Percentiles rank a stretch among this genome's conserved stretches.
phyloP scores from a whole-genome alignment of 35 echinoderm and acorn worm genomes.

The Diadema setosum region DNA sequence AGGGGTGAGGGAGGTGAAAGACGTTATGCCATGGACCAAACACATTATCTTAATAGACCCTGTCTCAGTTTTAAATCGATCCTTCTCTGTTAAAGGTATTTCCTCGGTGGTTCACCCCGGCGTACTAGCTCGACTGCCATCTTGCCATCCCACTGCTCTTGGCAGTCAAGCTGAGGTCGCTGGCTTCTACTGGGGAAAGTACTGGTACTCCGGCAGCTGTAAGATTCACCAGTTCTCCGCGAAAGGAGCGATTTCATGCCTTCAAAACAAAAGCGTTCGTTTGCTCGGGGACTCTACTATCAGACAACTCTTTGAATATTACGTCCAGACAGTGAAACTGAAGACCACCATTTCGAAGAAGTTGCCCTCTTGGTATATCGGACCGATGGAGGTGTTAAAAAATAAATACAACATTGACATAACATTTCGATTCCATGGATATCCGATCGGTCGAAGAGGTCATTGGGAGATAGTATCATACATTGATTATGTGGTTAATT shows the following conservation, averaged over 20 bases:
- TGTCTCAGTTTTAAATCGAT: too few relatives aligned
- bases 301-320: neutral
- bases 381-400: neutral
- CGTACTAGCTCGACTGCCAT: neutral
- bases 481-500: neutral
- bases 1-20: too few relatives aligned
- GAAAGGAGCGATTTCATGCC: too few relatives aligned
- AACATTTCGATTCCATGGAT: neutral
- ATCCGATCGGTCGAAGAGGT: neutral
- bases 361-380: neutral
- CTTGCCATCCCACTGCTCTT: neutral
- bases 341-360: neutral
- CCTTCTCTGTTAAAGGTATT: neutral
- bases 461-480: neutral
- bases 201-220: neutral
- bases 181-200: neutral
- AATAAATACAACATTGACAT: neutral
- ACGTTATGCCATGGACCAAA: too few relatives aligned
- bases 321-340: neutral
- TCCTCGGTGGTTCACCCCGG: neutral
- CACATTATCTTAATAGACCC: too few relatives aligned
- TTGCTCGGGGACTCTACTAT: neutral
- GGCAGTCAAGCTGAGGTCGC: neutral
- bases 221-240: neutral
- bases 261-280: neutral